Base-by-base conservation (phyloP, 2,113 vertebrate species). In the Marmota monax region DNA sequence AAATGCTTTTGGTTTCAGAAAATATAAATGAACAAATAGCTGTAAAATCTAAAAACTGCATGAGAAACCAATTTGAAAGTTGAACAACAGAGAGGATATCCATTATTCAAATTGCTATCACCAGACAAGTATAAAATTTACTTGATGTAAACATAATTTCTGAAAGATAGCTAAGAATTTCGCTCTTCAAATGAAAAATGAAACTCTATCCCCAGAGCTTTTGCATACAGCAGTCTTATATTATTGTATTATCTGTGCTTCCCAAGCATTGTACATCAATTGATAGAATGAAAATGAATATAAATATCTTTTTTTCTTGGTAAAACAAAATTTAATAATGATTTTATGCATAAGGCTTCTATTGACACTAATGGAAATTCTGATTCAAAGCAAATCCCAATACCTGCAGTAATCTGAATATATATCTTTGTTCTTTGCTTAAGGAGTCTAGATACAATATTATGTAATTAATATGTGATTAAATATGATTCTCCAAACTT, bases 41-140 rank as follows among this genome's bases (percentile, higher is more conserved):
- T 96, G 69, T 88, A 92, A 94, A 98, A 90, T 95, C 92, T 88
- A 84, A 96, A 88, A 61, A 88, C 39, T 95, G 61, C 53, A 69
- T 53, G 77, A 92, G 93, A 96, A 97, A 94, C 48, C 67, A 92
- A 96, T 92, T 88, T 97, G 91, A 96, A 97, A 96, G 88, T 74
- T 90, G 85, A 95, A 94, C 48, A 93, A 91, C 88, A 94, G 67
- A 96, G 78, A 96, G 53, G 82, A 90, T 69, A 96, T 88, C 37
- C 90, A 97, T 96, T 97, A 97, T 96, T 96, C 94, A 97, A 96
- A 97, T 91, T 96, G 45, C 84, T 84, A 88, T 92, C 82, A 95
- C 77, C 34, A 97, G 95, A 92, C 65, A 95, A 88, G 90, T 96
- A 88, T 95, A 95, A 97, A 90, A 88, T 97, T 83, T 97, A 95